Conservation (phyloP, 2,888 invertebrate genomes). For the Trimorus sp. region DNA sequence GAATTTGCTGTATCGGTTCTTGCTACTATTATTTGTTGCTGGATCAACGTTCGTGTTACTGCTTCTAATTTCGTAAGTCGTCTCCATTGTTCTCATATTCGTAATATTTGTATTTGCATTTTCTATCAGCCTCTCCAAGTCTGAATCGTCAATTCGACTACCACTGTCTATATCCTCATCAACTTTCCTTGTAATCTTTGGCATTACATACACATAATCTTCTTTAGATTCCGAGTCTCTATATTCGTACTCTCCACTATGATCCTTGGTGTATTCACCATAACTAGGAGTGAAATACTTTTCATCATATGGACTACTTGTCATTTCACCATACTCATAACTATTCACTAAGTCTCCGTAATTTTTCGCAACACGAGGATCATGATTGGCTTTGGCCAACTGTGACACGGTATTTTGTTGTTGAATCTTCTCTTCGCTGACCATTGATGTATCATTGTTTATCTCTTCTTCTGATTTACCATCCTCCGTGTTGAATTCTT, state of each 20-base stretch:
- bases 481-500: slow-evolving; percentile 15
- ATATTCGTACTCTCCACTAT: slow-evolving; percentile 32
- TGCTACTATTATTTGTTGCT: neutral
- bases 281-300: slow-evolving; percentile 26
- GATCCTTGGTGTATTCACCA: neutral
- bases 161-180: slow-evolving; percentile 21
- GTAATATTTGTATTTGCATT: slow-evolving; percentile 43
- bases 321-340: slow-evolving; percentile 2
- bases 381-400: slow-evolving; percentile 2
- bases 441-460: slow-evolving; percentile 9
- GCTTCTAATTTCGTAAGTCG: slow-evolving; percentile 34
- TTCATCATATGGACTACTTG: slow-evolving; percentile 4
- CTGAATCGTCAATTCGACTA: slow-evolving; percentile 10
- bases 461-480: slow-evolving; percentile 21
- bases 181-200: slow-evolving; percentile 38
- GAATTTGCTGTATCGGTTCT: neutral
- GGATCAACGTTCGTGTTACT: slow-evolving; percentile 18
- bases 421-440: slow-evolving; percentile 20
- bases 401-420: slow-evolving; percentile 15
- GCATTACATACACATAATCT: slow-evolving; percentile 1
- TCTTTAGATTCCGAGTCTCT: slow-evolving; percentile 10
- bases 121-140: slow-evolving; percentile 17
- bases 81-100: slow-evolving; percentile 29
- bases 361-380: slow-evolving; percentile 4
- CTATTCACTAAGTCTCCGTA: slow-evolving; percentile 16